Evolutionary conservation across 2,888 invertebrate genomes (phyloP).

Genomic region (Nomada ferruginata): DNA sequence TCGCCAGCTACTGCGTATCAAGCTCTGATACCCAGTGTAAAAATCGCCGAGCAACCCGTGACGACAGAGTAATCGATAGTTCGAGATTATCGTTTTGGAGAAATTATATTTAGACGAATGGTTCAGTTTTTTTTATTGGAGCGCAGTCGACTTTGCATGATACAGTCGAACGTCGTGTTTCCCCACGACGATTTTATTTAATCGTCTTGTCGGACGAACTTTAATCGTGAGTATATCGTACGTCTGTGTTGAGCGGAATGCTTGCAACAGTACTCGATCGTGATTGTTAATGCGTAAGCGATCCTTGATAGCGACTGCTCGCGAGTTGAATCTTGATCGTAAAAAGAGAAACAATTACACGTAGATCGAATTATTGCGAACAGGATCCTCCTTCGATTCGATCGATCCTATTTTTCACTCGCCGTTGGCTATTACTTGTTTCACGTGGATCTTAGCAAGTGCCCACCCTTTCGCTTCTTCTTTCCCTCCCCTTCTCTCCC

Average conservation of each 20-base stretch:
- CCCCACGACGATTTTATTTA: background rate
- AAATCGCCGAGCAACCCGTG: constrained; percentile 40
- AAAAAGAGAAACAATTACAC: background rate
- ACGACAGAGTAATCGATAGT: constrained; percentile 12
- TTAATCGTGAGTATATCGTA: constrained; percentile 43
- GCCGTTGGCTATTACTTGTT: too few relatives aligned
- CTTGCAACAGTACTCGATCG: constrained; percentile 5
- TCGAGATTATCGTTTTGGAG: constrained; percentile 37
- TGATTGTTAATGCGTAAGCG: constrained; percentile 19
- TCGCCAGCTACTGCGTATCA: too few relatives aligned
- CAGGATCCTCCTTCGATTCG: constrained; percentile 5
- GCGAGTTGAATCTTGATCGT: constrained; percentile 20
- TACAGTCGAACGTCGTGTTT: constrained; percentile 15
- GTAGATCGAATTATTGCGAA: background rate
- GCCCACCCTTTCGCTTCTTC: background rate
- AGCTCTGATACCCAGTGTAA: background rate
- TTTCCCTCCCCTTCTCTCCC: background rate
- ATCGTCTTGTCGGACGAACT: constrained; percentile 24
- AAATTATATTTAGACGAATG: constrained; percentile 46
- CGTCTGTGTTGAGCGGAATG: constrained; percentile 27
- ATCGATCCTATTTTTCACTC: background rate
- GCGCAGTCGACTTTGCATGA: constrained; percentile 62
- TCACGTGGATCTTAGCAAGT: constrained; percentile 12
- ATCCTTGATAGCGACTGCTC: constrained; percentile 24
- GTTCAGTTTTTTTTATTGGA: constrained; percentile 50